Conservation (phyloP, 2,888 invertebrate species). For the Biston betularia region DNA sequence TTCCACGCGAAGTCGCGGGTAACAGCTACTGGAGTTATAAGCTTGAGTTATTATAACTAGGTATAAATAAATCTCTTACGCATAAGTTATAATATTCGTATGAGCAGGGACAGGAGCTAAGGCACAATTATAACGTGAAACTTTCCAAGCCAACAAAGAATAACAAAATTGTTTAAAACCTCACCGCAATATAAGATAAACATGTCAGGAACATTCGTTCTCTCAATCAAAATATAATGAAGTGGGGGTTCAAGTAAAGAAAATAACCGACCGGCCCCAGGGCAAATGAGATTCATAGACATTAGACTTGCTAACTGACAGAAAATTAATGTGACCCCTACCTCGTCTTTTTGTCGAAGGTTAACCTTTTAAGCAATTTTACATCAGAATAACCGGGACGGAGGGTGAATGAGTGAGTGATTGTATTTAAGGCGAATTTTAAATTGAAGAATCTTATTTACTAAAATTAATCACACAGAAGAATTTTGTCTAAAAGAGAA, state of each 20-base stretch:
- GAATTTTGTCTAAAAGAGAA: too few species aligned
- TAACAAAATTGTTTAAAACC: conserved; percentile 39
- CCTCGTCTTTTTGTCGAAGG: conserved; percentile 28
- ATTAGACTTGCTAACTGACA: conserved; percentile 57
- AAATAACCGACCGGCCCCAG: conserved; percentile 58
- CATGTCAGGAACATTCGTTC: conserved; percentile 67
- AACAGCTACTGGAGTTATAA: too few species aligned
- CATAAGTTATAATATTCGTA: too few species aligned
- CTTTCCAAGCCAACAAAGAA: conserved; percentile 20
- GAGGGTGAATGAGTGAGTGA: conserved; percentile 4
- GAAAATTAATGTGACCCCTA: conserved; percentile 49
- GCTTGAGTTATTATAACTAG: too few species aligned
- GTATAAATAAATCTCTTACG: too few species aligned
- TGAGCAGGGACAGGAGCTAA: not conserved
- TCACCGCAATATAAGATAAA: conserved; percentile 52
- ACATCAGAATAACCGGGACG: conserved; percentile 15
- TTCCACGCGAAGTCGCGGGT: too few species aligned
- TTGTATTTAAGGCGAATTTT: not conserved
- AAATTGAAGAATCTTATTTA: too few species aligned
- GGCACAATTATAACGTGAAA: not conserved
- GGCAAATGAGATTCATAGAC: conserved; percentile 62
- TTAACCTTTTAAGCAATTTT: conserved; percentile 25
- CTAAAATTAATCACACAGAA: too few species aligned
- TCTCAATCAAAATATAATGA: conserved; percentile 67
- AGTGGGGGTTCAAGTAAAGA: conserved; percentile 56